A percentile compares a stretch with the other conserved stretches of the same genome.
These are phyloP conservation scores for Drosophila subsilvestris DNA, from an alignment of 2,888 invertebrate genomes.

Conservation along the genomic window DNA sequence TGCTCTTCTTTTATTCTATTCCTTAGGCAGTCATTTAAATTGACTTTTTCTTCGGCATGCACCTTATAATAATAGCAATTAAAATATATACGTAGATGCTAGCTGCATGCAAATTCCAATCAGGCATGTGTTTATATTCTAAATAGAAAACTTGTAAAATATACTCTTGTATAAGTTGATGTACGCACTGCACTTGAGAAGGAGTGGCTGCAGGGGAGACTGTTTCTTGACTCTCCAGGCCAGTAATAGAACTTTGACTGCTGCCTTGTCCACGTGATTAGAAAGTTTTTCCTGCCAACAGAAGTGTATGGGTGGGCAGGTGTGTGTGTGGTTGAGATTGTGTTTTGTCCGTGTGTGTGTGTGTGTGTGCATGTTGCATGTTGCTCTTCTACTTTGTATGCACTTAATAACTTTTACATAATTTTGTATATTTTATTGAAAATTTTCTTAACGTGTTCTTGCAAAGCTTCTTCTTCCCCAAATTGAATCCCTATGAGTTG, in stretches of 20 bases:
- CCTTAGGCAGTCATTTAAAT: background rate
- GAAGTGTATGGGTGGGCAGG: background rate
- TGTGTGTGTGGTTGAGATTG: slow-evolving; percentile 21
- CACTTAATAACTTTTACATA: slow-evolving; percentile 79
- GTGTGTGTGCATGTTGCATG: slow-evolving; percentile 26
- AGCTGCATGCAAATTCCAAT: slow-evolving; percentile 62
- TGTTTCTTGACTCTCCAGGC: slow-evolving; percentile 3
- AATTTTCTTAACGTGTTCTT: slow-evolving; percentile 70
- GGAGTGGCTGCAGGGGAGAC: background rate
- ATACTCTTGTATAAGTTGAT: slow-evolving; percentile 30
- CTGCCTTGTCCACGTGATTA: slow-evolving; percentile 76
- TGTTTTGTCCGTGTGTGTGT: slow-evolving; percentile 1
- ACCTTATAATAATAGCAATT: slow-evolving; percentile 58
- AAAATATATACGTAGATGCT: slow-evolving; percentile 56
- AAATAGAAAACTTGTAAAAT: slow-evolving; percentile 76
- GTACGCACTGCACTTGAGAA: background rate
- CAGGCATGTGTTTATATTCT: slow-evolving; percentile 79
- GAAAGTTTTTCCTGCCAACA: slow-evolving; percentile 63
- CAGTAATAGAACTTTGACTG: slow-evolving; percentile 71
- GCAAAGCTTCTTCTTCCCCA: slow-evolving; percentile 39
- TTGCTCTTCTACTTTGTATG: slow-evolving; percentile 78
- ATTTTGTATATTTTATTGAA: slow-evolving; percentile 78
- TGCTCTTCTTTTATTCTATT: background rate
- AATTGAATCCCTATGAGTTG: slow-evolving; percentile 7
- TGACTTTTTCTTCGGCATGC: slow-evolving; percentile 8